phyloP scores from a whole-genome alignment of 2,888 invertebrate species.

The Andrena praecox region DNA sequence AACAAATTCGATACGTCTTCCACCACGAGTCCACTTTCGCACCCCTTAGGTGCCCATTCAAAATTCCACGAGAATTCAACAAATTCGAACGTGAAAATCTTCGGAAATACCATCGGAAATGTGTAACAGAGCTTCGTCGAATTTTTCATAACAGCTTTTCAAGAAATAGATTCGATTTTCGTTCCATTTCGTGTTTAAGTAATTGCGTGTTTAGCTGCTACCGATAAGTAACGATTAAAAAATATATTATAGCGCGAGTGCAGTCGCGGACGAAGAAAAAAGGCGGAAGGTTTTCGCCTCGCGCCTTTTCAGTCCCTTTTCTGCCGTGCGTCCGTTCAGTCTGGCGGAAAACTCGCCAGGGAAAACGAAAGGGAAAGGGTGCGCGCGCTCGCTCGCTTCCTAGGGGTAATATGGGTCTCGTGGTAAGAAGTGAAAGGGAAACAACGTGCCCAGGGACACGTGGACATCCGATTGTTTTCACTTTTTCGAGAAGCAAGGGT shows the following conservation, averaged over 20 bases:
- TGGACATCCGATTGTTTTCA: slow-evolving; percentile 65
- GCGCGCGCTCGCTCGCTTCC: slow-evolving; percentile 28
- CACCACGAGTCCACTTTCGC: no score
- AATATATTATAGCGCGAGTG: not conserved
- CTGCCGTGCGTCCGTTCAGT: slow-evolving; percentile 34
- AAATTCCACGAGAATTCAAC: no score
- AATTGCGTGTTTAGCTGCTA: not conserved
- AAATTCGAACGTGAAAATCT: no score
- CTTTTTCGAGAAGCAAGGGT: slow-evolving; percentile 61
- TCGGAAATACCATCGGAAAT: no score
- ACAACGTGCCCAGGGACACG: slow-evolving; percentile 55
- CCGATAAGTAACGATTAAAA: not conserved
- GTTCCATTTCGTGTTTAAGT: not conserved
- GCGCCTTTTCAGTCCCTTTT: slow-evolving; percentile 18
- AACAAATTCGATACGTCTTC: no score
- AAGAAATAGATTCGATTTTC: not conserved
- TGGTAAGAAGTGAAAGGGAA: slow-evolving; percentile 65
- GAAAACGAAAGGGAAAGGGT: slow-evolving; percentile 73
- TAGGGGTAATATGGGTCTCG: slow-evolving; percentile 52
- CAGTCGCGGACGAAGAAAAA: slow-evolving; percentile 8
- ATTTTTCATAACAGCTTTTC: not conserved
- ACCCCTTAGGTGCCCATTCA: no score
- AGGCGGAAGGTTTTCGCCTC: not conserved
- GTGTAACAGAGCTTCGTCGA: not conserved
- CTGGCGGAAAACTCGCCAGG: slow-evolving; percentile 54